Percentiles rank a stretch among this genome's conserved stretches.
Conservation (phyloP, 2,797 vertebrate genomes). For the Ataeniobius toweri region DNA sequence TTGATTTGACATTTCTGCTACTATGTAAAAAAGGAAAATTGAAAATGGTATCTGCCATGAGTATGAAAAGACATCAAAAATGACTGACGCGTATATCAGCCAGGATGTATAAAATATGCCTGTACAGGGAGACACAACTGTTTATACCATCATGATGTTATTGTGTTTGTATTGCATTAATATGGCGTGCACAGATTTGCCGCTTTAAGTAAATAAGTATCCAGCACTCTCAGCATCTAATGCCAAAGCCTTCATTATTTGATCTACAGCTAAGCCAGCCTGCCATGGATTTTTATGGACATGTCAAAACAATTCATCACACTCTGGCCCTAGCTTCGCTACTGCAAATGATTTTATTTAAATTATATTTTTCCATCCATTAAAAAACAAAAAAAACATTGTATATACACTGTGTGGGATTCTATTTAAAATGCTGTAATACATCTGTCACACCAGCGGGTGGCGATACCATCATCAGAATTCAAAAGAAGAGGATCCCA, state of each 20-base stretch:
- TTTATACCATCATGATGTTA: not conserved
- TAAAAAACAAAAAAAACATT: too few relatives aligned
- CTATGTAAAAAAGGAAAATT: not conserved
- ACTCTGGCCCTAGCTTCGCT: not conserved
- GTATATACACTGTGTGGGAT: not conserved
- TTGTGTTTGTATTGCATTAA: too few relatives aligned
- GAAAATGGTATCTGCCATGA: not conserved
- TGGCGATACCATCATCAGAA: not conserved
- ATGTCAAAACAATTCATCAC: not conserved
- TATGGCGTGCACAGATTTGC: not conserved
- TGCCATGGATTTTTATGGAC: not conserved
- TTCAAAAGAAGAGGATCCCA: not conserved
- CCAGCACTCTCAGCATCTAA: not conserved
- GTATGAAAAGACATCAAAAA: not conserved
- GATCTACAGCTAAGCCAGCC: not conserved
- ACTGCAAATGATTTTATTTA: not conserved
- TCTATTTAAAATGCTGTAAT: not conserved
- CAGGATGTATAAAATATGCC: not conserved
- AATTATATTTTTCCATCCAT: not conserved
- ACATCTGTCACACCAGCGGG: not conserved
- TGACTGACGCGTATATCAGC: too few relatives aligned
- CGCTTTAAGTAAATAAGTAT: not conserved
- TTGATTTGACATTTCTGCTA: not conserved
- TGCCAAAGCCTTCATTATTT: too few relatives aligned
- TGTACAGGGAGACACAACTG: not conserved